phyloP scores from a whole-genome alignment of 2,113 vertebrate species.

The Naja naja region DNA sequence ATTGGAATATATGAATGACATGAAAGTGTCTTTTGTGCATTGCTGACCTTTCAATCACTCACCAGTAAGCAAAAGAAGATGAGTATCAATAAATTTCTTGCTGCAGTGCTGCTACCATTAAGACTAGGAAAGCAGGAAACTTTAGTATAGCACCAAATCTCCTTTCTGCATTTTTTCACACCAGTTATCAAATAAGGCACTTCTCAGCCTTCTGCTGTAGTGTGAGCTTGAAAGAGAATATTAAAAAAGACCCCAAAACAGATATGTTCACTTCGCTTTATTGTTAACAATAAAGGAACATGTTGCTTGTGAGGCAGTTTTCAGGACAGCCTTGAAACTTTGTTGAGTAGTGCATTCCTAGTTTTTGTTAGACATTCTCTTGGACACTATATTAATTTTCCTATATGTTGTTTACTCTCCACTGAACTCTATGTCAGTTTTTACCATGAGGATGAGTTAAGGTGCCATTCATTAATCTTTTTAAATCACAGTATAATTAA shows the following conservation, averaged over 20 bases:
- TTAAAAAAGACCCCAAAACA: neutral
- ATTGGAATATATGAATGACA: neutral
- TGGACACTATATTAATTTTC: neutral
- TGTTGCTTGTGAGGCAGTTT: neutral
- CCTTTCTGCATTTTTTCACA: neutral
- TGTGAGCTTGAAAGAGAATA: neutral
- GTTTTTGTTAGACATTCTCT: neutral
- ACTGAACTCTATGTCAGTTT: neutral
- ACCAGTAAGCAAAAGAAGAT: neutral
- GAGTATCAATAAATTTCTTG: neutral
- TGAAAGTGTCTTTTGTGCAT: neutral
- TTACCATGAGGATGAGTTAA: neutral
- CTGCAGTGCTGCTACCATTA: neutral
- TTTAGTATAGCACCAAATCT: neutral
- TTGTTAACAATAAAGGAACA: neutral
- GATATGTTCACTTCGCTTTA: neutral
- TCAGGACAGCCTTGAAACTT: neutral
- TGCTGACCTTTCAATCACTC: neutral
- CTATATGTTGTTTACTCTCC: neutral
- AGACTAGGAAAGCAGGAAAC: neutral
- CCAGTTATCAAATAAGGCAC: neutral
- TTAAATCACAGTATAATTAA: neutral
- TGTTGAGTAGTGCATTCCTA: neutral
- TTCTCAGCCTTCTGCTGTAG: neutral
- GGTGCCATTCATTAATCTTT: neutral